Conservation (phyloP, 1,140 invertebrate species). For the Scaptodrosophila lebanonensis region DNA sequence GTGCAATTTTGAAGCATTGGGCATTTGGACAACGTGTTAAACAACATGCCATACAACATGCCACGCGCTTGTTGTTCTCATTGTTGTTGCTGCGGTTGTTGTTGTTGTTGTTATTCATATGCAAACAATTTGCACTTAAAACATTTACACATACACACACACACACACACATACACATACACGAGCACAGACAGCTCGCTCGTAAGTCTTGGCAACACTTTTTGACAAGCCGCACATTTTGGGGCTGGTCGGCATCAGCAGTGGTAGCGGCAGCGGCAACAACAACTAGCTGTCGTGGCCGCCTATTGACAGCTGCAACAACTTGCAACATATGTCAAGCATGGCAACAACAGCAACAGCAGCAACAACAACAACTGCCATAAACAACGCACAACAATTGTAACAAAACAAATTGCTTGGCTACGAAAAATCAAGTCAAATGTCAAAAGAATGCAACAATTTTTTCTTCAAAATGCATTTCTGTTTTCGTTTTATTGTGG, state of each 20-base stretch:
- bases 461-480: slow-evolving; percentile 29
- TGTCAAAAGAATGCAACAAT: slow-evolving; percentile 58
- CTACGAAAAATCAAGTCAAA: slow-evolving; percentile 54
- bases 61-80: slow-evolving; percentile 1
- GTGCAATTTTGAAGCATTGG: slow-evolving; percentile 15
- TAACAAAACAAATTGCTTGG: slow-evolving; percentile 45
- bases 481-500: slow-evolving; percentile 4
- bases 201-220: slow-evolving; percentile 53
- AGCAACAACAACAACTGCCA: slow-evolving; percentile 3
- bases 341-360: slow-evolving; percentile 21
- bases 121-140: too few relatives aligned
- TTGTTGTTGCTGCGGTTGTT: slow-evolving; percentile 2
- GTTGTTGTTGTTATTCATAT: slow-evolving; percentile 12
- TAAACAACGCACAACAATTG: neutral
- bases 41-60: slow-evolving; percentile 65
- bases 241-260: slow-evolving; percentile 11
- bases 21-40: slow-evolving; percentile 50
- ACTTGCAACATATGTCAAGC: slow-evolving; percentile 60
- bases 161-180: slow-evolving; percentile 63
- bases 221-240: slow-evolving; percentile 49
- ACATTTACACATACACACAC: slow-evolving; percentile 21
- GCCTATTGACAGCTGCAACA: slow-evolving; percentile 66
- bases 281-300: slow-evolving; percentile 48
- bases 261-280: slow-evolving; percentile 15
- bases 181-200: slow-evolving; percentile 44